Percentiles rank a stretch among this genome's conserved stretches.
These are phyloP conservation scores for Stomatorhinus ivindoensis DNA, from an alignment of 2,113 vertebrate species.

Conservation along the genomic window DNA sequence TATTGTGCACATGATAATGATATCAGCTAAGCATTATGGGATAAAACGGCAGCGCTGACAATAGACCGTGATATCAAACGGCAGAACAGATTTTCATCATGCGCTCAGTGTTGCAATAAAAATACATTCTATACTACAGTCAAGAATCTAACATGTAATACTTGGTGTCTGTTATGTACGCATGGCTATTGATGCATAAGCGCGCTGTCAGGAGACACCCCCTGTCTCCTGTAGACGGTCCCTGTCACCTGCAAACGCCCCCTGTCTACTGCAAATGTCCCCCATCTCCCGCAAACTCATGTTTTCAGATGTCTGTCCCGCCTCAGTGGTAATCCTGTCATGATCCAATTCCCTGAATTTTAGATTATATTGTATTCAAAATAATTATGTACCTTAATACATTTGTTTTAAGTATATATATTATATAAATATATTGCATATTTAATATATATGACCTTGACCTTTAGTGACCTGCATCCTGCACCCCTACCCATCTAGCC, in stretches of 20 bases:
- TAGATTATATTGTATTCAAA: not conserved
- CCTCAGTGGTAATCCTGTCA: not conserved
- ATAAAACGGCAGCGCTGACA: not conserved
- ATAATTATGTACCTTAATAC: not conserved
- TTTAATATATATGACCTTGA: not conserved
- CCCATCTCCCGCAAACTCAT: not conserved
- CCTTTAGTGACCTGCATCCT: not conserved
- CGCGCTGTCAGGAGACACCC: not conserved
- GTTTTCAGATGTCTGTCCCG: not conserved
- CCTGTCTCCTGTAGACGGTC: not conserved
- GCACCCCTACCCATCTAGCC: too few relatives aligned
- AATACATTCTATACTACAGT: not conserved
- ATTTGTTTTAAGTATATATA: too few relatives aligned
- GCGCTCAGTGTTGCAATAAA: not conserved
- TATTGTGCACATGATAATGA: not conserved
- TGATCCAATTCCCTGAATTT: not conserved
- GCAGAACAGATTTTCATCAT: not conserved
- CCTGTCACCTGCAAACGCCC: not conserved
- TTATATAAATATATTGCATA: too few relatives aligned
- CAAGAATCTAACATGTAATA: not conserved
- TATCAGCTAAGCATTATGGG: not conserved
- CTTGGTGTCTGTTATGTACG: not conserved
- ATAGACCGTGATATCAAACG: not conserved
- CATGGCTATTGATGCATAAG: not conserved
- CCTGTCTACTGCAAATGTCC: not conserved